phyloP scores from a whole-genome alignment of 2,797 vertebrate genomes.

The Cynodonichthys magdalenae region DNA sequence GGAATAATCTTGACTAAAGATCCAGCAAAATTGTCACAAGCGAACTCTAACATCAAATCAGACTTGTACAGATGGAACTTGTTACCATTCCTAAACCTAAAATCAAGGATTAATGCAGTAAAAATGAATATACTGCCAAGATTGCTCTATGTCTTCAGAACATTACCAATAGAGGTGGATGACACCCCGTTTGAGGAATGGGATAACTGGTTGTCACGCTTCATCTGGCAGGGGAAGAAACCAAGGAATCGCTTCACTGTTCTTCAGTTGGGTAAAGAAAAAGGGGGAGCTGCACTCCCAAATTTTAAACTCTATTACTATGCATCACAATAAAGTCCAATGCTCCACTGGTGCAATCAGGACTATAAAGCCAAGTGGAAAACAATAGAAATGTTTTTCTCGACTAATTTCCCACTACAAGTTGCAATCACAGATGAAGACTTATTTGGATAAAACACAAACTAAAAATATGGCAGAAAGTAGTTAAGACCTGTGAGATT shows the following conservation, averaged over 20 bases:
- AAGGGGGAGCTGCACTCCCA: neutral
- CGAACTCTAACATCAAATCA: too few species aligned
- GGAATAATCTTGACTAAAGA: neutral
- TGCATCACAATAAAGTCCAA: neutral
- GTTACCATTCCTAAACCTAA: neutral
- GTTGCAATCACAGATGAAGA: neutral
- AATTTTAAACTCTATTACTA: neutral
- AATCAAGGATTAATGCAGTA: neutral
- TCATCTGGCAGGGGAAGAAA: neutral
- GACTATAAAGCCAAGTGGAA: neutral
- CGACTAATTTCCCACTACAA: neutral
- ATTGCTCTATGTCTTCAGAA: neutral
- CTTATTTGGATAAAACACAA: too few species aligned
- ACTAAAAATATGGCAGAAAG: neutral
- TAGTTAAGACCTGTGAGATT: neutral
- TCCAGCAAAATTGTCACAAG: neutral
- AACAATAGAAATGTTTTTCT: neutral
- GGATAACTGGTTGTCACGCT: slow-evolving; percentile 4
- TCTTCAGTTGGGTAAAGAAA: neutral
- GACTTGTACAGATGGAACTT: neutral
- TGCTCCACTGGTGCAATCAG: neutral
- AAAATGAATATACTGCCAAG: neutral
- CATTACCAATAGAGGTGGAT: neutral
- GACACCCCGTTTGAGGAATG: neutral
- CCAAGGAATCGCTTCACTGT: neutral